Percentiles rank a stretch among this genome's conserved stretches.
Evolutionary conservation across 2,888 invertebrate species (phyloP).

Genomic region (Dryobota labecula): DNA sequence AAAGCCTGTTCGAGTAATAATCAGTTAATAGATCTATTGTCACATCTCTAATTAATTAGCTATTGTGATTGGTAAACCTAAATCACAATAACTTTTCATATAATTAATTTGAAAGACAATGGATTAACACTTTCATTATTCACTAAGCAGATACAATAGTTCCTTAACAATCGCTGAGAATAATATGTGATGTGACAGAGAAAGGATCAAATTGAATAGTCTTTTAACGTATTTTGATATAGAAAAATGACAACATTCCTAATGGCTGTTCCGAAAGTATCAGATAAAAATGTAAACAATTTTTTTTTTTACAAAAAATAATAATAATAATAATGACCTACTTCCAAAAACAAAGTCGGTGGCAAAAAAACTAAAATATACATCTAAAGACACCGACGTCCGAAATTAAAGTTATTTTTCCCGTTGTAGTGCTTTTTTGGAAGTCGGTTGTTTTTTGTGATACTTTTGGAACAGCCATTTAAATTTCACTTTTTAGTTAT

Average conservation of each 20-base stretch:
- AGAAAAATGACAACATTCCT: background rate
- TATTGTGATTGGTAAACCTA: constrained; percentile 6
- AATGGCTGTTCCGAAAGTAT: no score
- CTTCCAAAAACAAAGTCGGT: no score
- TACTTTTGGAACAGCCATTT: no score
- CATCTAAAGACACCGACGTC: no score
- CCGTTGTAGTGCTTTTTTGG: no score
- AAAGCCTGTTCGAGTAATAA: background rate
- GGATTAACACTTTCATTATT: background rate
- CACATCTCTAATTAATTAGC: background rate
- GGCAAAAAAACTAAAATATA: no score
- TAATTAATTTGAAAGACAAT: constrained; percentile 17
- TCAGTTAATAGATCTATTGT: constrained; percentile 13
- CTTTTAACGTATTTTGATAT: background rate
- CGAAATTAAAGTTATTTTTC: no score
- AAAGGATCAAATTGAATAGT: background rate
- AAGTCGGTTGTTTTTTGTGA: no score
- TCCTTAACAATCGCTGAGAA: background rate
- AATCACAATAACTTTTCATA: constrained; percentile 13
- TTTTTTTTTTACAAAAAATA: no score
- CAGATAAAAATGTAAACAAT: no score
- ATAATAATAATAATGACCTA: no score
- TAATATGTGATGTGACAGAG: background rate
- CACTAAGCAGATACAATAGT: background rate
- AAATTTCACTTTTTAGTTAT: no score